phyloP scores from a whole-genome alignment of 2,888 invertebrate genomes.

The Mesopsocus fuscifrons region DNA sequence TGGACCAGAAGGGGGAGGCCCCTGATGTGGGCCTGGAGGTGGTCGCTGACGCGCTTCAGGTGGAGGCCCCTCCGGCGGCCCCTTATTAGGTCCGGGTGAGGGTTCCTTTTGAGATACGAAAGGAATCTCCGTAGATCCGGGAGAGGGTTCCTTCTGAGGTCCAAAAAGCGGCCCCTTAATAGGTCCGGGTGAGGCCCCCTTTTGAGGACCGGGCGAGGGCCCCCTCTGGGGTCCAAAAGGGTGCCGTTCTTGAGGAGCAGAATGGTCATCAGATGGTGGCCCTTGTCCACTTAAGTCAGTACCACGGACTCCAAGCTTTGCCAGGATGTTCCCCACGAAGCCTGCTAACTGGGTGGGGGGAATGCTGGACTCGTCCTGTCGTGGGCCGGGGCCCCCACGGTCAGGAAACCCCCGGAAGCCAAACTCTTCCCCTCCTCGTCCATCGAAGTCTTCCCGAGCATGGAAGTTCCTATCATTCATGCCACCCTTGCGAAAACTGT shows the following conservation, averaged over 20 bases:
- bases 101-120: no score
- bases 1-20: not conserved
- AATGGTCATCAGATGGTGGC: not conserved
- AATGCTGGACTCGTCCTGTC: no score
- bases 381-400: not conserved
- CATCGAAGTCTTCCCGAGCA: not conserved
- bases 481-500: not conserved
- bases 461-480: slow-evolving; percentile 7
- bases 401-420: slow-evolving; percentile 5
- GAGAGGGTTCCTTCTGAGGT: no score
- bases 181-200: no score
- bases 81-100: not conserved
- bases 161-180: no score
- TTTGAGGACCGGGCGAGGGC: no score
- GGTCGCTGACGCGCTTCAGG: not conserved
- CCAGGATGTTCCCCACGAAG: slow-evolving; percentile 3
- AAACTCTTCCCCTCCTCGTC: not conserved
- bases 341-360: not conserved
- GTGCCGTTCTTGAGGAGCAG: no score
- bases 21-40: not conserved
- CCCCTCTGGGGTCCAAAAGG: no score
- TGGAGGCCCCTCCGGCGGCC: not conserved
- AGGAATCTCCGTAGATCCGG: no score
- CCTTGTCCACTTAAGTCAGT: no score
- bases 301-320: not conserved